A percentile compares a stretch with the other conserved stretches of the same genome.
phyloP scores from a whole-genome alignment of 1,140 invertebrate species.

The Scaptomyza montana region DNA sequence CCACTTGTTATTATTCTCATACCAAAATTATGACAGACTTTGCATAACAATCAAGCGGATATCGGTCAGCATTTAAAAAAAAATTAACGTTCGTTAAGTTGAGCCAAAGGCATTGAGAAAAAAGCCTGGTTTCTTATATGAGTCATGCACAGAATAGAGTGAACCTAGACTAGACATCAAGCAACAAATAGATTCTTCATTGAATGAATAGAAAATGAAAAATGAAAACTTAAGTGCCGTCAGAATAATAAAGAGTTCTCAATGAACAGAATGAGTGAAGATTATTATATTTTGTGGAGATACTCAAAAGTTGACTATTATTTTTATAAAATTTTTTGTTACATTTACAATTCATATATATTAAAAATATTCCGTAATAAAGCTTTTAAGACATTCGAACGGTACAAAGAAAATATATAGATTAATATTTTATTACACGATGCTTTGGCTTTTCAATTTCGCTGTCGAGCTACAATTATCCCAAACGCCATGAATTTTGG shows the following conservation, averaged over 20 bases:
- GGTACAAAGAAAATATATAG: too few species aligned
- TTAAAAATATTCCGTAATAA: too few species aligned
- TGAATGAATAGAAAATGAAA: neutral
- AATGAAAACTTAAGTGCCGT: neutral
- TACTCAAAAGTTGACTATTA: too few species aligned
- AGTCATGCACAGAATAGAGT: slow-evolving; percentile 7
- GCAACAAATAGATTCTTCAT: slow-evolving; percentile 15
- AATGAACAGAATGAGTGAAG: neutral
- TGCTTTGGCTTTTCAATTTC: too few species aligned
- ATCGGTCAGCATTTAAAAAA: slow-evolving; percentile 53
- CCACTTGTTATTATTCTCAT: slow-evolving; percentile 34
- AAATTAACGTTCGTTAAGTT: slow-evolving; percentile 22
- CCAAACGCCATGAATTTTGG: too few species aligned
- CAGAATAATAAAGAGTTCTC: neutral
- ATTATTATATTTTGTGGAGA: too few species aligned
- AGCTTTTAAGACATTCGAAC: too few species aligned
- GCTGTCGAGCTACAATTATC: too few species aligned
- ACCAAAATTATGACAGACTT: slow-evolving; percentile 53
- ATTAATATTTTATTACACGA: too few species aligned
- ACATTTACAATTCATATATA: too few species aligned
- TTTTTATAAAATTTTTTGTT: too few species aligned
- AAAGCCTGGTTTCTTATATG: slow-evolving; percentile 13
- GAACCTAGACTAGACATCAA: slow-evolving; percentile 19
- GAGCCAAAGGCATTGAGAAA: slow-evolving; percentile 21
- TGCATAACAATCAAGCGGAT: slow-evolving; percentile 78